Evolutionary conservation across 2,113 vertebrate species (phyloP), one percentile per base, ranked within the genome.

Genomic region (Syngnathus floridae): DNA sequence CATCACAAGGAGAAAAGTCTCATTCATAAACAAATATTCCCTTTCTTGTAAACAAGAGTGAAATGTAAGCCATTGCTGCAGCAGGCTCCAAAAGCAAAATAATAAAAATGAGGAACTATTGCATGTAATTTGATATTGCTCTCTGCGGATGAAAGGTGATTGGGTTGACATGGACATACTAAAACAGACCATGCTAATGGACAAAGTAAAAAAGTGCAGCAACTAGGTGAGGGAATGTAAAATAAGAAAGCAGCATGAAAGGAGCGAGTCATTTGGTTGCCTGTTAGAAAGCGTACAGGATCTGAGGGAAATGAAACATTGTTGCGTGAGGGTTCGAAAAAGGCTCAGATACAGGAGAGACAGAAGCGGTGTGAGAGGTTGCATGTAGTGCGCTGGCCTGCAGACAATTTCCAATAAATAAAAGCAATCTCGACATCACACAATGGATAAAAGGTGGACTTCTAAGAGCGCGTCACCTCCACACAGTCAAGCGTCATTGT

Each of bases 41-140:
- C 84, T 88, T 88, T 89, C 77, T 81, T 16, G 65, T 77, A 82
- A 81, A 88, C 71, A 74, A 74, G 49, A 68, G 71, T 70, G 68
- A 77, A 79, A 73, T 57, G 43, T 80, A 82, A 77, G 69, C 85
- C 70, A 13, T 71, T 12, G 37, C 60, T 17, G 63, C 36, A 60
- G 67, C 55, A 52, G 68, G 49, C 66, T 68, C 67, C 40, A 65
- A 43, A 63, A 40, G 65, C 41, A 38, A 62, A 77, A 11, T 6
- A 70, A 21, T 11, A 35, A 35, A 40, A 65, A 65, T 40, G 56
- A 54, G 41, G 31, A 76, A 35, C 69, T 74, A 73, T 71, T 72
- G 78, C 70, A 46, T 59, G 62, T 37, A 36, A 8, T 81, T 37
- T 48, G 64, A 65, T 82, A 82, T 87, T 83, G 78, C 79, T 81